Percentiles rank a stretch among this genome's conserved stretches.
phyloP scores from a whole-genome alignment of 2,797 vertebrate genomes.

The Sus cebifrons region DNA sequence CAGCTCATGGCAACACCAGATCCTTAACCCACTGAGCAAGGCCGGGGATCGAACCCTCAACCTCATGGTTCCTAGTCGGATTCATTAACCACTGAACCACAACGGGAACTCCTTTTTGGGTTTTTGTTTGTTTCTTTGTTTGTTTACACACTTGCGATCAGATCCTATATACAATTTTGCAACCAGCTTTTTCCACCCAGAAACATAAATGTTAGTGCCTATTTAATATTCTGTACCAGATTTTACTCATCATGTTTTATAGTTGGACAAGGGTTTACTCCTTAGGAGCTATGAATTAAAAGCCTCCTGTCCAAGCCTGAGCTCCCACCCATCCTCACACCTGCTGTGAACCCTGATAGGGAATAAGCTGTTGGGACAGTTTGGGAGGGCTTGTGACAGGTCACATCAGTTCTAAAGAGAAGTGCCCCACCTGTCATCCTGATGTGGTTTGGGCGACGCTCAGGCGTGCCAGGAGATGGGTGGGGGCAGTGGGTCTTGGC shows the following conservation, averaged over 20 bases:
- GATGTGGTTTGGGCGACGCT: not conserved
- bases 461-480: not conserved
- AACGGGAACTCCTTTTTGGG: too few relatives aligned
- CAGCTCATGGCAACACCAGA: too few relatives aligned
- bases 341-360: not conserved
- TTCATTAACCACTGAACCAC: too few relatives aligned
- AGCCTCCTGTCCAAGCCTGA: not conserved
- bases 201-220: not conserved
- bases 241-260: conserved; percentile 10
- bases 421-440: not conserved
- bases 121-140: too few relatives aligned
- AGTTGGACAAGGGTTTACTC: not conserved
- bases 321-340: not conserved
- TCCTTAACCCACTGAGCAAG: too few relatives aligned
- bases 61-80: too few relatives aligned
- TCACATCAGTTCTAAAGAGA: not conserved
- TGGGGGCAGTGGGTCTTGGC: not conserved
- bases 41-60: too few relatives aligned
- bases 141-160: not conserved
- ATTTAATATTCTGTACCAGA: not conserved
- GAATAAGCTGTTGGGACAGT: not conserved
- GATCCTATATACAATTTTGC: not conserved
- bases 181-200: conserved; percentile 23
- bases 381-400: not conserved
- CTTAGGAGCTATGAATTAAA: conserved; percentile 34